phyloP scores from a whole-genome alignment of 2,888 invertebrate genomes.

The Elegia similella region DNA sequence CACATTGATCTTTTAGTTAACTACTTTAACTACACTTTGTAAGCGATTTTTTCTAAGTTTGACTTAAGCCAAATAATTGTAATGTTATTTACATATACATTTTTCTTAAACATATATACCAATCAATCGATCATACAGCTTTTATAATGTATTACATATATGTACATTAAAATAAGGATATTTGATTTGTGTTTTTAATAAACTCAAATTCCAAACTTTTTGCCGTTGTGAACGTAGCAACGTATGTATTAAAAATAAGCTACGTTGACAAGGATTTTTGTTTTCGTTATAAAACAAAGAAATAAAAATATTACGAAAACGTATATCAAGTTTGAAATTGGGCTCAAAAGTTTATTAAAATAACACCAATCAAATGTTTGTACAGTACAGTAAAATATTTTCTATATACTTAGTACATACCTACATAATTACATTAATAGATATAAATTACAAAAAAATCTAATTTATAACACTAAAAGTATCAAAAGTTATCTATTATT shows the following conservation, averaged over 20 bases:
- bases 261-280: constrained; percentile 13
- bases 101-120: not conserved
- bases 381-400: not conserved
- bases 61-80: not conserved
- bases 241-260: not conserved
- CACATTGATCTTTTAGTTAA: constrained; percentile 13
- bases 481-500: no score
- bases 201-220: constrained; percentile 49
- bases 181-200: constrained; percentile 35
- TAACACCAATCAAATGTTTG: constrained; percentile 42
- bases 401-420: not conserved
- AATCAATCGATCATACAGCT: not conserved
- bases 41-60: constrained; percentile 11
- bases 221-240: constrained; percentile 21
- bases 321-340: constrained; percentile 55
- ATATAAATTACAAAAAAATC: not conserved
- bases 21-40: constrained; percentile 1
- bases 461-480: no score
- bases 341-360: constrained; percentile 61
- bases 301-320: not conserved
- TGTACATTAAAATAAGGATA: constrained; percentile 1
- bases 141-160: not conserved
- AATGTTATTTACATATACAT: not conserved
- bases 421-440: not conserved
- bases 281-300: not conserved